These are phyloP conservation scores for Entomobrya multifasciata DNA, from an alignment of 2,888 invertebrate genomes.

Conservation along the genomic window DNA sequence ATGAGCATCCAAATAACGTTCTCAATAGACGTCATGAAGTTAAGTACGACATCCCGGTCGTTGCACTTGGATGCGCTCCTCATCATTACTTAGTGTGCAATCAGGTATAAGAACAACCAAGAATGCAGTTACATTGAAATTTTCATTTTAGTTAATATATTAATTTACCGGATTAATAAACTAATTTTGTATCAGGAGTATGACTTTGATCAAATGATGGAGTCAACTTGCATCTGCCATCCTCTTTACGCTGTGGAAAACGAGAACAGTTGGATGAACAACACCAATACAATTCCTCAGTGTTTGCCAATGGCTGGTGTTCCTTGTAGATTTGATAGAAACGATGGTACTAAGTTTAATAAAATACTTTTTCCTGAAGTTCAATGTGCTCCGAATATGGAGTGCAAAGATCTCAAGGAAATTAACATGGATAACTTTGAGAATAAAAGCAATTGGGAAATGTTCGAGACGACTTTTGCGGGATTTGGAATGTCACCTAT, in stretches of 20 bases:
- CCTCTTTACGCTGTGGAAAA: slow-evolving; percentile 23
- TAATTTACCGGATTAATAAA: too few species aligned
- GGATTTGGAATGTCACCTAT: slow-evolving; percentile 58
- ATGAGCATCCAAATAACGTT: too few species aligned
- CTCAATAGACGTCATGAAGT: too few species aligned
- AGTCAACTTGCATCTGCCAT: slow-evolving; percentile 31
- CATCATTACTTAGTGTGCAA: slow-evolving; percentile 10
- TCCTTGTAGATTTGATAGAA: slow-evolving; percentile 27
- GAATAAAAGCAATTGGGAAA: background rate
- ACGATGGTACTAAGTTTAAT: background rate
- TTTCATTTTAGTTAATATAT: too few species aligned
- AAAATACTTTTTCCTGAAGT: background rate
- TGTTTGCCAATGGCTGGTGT: slow-evolving; percentile 46
- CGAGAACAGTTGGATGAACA: too few species aligned
- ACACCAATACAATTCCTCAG: background rate
- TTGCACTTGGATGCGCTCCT: slow-evolving; percentile 37
- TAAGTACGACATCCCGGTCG: slow-evolving; percentile 10
- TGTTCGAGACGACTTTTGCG: slow-evolving; percentile 19
- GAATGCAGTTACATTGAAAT: too few species aligned
- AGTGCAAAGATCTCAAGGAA: background rate
- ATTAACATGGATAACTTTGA: background rate
- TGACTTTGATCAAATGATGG: background rate
- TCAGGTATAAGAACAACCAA: too few species aligned
- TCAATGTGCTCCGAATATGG: slow-evolving; percentile 13
- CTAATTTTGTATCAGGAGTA: too few species aligned